phyloP scores from a whole-genome alignment of 2,888 invertebrate genomes.

The Dynastes grantii region DNA sequence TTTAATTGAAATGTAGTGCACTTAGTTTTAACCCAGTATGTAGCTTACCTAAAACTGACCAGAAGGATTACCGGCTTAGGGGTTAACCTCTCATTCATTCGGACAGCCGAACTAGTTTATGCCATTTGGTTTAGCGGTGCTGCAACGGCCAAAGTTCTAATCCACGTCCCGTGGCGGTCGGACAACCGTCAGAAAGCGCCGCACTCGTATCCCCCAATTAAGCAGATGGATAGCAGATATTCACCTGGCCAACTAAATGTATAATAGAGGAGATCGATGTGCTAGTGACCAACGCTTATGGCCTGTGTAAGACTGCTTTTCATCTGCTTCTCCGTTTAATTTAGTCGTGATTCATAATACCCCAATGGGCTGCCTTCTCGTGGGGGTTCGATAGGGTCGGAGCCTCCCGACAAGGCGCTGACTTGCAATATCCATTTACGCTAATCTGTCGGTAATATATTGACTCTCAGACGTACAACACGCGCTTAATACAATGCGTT shows the following conservation, averaged over 20 bases:
- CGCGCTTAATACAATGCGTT: slow-evolving; percentile 21
- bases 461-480: slow-evolving; percentile 44
- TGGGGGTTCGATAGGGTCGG: slow-evolving; percentile 29
- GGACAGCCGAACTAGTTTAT: slow-evolving; percentile 44
- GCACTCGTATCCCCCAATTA: slow-evolving; percentile 49
- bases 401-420: slow-evolving; percentile 46
- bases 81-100: slow-evolving; percentile 46
- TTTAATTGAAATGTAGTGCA: slow-evolving; percentile 23
- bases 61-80: slow-evolving; percentile 47
- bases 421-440: slow-evolving; percentile 56
- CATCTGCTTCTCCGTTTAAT: slow-evolving; percentile 64
- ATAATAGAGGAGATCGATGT: slow-evolving; percentile 12
- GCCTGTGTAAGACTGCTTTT: slow-evolving; percentile 55
- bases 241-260: slow-evolving; percentile 51
- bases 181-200: slow-evolving; percentile 22
- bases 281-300: background rate
- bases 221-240: slow-evolving; percentile 55
- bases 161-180: slow-evolving; percentile 48
- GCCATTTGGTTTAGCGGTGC: slow-evolving; percentile 30
- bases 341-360: slow-evolving; percentile 63
- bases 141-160: slow-evolving; percentile 48
- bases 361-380: slow-evolving; percentile 58
- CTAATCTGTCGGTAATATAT: slow-evolving; percentile 56
- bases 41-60: slow-evolving; percentile 38
- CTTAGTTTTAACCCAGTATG: slow-evolving; percentile 22